Evolutionary conservation across 2,113 vertebrate genomes (phyloP).

Genomic region (Corydoras sp.): DNA sequence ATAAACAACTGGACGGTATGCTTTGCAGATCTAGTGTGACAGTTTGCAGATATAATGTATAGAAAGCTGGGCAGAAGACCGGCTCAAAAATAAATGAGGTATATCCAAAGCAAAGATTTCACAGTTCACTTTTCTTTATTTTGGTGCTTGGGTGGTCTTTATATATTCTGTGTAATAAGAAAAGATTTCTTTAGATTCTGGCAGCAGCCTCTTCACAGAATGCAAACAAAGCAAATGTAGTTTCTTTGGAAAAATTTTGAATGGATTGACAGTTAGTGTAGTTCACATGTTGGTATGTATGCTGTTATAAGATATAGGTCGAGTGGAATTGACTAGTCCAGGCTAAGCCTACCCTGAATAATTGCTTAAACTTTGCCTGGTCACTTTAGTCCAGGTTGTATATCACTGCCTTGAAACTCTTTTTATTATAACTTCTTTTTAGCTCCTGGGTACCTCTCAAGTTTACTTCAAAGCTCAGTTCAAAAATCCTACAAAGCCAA

Average conservation of each 20-base stretch:
- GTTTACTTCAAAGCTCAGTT: conserved; percentile 65
- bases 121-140: conserved; percentile 42
- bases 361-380: conserved; percentile 61
- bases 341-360: conserved; percentile 54
- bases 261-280: no score
- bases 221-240: no score
- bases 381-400: conserved; percentile 58
- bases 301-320: neutral
- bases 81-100: conserved; percentile 44
- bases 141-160: conserved; percentile 54
- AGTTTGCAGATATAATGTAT: conserved; percentile 43
- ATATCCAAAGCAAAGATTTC: conserved; percentile 33
- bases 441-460: conserved; percentile 55
- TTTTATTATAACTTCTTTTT: conserved; percentile 61
- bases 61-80: conserved; percentile 24
- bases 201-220: conserved; percentile 53
- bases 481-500: conserved; percentile 60
- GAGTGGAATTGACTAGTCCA: conserved; percentile 7
- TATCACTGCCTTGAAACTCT: conserved; percentile 58
- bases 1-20: conserved; percentile 29
- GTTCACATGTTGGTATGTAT: no score
- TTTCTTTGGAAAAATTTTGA: no score
- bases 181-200: conserved; percentile 57
- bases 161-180: conserved; percentile 29
- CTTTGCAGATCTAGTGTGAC: conserved; percentile 34